Base-by-base conservation (phyloP, 2,797 vertebrate species). In the Muscicapa comitata region DNA sequence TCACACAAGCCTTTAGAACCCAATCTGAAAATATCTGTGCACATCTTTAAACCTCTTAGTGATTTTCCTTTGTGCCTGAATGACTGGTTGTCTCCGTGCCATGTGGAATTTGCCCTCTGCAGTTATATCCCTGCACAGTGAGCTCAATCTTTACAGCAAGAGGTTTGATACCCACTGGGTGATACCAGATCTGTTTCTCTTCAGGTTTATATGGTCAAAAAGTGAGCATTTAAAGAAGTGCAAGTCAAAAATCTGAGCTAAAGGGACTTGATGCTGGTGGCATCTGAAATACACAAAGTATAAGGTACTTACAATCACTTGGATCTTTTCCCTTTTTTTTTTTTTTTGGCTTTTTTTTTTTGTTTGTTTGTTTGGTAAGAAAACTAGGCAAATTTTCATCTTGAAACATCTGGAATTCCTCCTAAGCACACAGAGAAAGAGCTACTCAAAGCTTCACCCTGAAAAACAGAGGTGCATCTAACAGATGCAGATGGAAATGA, bases 401-500 rank as follows among this genome's bases (percentile, higher is more conserved):
- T 37, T 38, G 48, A 83, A 48, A 33, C 20, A 31, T 11, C 15
- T 57, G 35, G 10, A 53, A 20, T 53, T 81, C 59, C 26, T 61
- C 14, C 9, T 40, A 51, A 45, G 6, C 18, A 35, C 0, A 0
- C 23, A 28, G 0, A 45, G 43, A 14, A 45, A 67, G 31, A 88
- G 28, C 62, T 66, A 29, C 33, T 21, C 17, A 51, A 75, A 48
- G 9, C 9, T 35, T 57, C 58, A 53, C 10, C 72, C 38, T 79
- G 55, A 62, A 65, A 62, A 70, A 16, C 11, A 65, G 35, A 40
- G 7, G 12, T 3, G 2, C 61, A n/a, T 74, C 20, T 10, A 62
- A 47, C 0, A 8, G 28, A 47, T 10, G 3, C 6, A 84, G 29
- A 31, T 31, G 23, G 8, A 29, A 74, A 62, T 40, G 14, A 17